Evolutionary conservation across 2,888 invertebrate species (phyloP).

Genomic region (Microdon myrmicae): DNA sequence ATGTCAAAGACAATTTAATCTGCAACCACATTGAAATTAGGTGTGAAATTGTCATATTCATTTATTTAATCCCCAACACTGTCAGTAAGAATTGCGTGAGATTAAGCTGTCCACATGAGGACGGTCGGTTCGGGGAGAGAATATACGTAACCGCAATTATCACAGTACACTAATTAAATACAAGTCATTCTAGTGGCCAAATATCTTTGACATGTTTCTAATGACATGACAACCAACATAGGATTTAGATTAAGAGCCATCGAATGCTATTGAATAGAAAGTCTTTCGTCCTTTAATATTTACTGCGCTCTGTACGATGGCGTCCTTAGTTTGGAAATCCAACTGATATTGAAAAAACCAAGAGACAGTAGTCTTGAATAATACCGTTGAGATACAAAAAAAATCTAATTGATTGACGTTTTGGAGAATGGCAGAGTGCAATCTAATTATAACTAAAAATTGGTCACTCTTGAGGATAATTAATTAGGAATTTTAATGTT

Average conservation of each 20-base stretch:
- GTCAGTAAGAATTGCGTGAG: conserved; percentile 28
- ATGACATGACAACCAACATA: conserved; percentile 46
- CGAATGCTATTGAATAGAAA: conserved; percentile 38
- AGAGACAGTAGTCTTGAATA: too few relatives aligned
- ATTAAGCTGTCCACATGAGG: conserved; percentile 10
- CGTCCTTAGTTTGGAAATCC: too few relatives aligned
- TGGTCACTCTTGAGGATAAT: conserved; percentile 19
- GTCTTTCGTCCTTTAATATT: too few relatives aligned
- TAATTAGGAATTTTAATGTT: conserved; percentile 28
- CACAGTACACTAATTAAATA: conserved; percentile 38
- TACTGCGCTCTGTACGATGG: too few relatives aligned
- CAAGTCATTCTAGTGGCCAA: conserved; percentile 32
- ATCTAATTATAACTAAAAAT: conserved; percentile 19
- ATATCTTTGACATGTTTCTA: conserved; percentile 35
- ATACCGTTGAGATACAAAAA: conserved; percentile 13
- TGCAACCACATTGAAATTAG: conserved; percentile 38
- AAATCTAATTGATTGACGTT: conserved; percentile 43
- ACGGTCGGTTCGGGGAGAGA: conserved; percentile 5
- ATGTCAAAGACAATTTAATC: conserved; percentile 20
- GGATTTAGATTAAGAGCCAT: conserved; percentile 48
- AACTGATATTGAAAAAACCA: too few relatives aligned
- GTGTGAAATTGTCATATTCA: conserved; percentile 12
- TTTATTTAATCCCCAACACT: conserved; percentile 3
- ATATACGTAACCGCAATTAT: conserved; percentile 26
- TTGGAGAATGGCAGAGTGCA: conserved; percentile 18